A percentile compares a stretch with the other conserved stretches of the same genome.
Evolutionary conservation across 2,797 vertebrate species (phyloP).

Genomic region (Halcyon leucocephala): DNA sequence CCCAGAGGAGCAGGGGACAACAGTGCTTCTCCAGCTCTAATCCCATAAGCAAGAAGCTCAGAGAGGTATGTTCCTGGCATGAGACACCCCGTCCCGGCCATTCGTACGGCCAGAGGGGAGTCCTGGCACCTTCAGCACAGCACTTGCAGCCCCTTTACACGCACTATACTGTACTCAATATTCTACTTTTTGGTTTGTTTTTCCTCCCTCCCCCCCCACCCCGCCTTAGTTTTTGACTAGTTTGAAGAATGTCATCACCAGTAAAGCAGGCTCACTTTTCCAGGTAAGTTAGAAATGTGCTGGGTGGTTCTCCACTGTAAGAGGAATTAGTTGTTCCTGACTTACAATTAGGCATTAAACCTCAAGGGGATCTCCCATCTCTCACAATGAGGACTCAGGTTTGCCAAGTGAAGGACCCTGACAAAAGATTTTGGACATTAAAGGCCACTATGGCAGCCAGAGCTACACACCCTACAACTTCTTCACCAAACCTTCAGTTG

Average conservation of each 20-base stretch:
- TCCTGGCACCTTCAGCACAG: not conserved
- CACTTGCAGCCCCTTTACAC: not conserved
- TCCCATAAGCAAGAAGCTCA: not conserved
- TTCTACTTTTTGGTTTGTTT: no score
- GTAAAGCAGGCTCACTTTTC: not conserved
- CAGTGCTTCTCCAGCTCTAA: not conserved
- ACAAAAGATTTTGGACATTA: not conserved
- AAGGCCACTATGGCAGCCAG: not conserved
- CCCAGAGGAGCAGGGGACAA: not conserved
- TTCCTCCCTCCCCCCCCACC: no score
- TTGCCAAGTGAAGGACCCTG: not conserved
- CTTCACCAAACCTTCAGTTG: not conserved
- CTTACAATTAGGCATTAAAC: not conserved
- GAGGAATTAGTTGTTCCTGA: not conserved
- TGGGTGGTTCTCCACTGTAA: not conserved
- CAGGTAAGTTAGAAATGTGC: not conserved
- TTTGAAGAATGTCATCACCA: not conserved
- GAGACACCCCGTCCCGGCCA: not conserved
- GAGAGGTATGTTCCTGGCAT: not conserved
- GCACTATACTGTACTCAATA: no score
- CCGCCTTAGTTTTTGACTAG: not conserved
- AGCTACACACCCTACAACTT: not conserved
- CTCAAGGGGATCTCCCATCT: not conserved
- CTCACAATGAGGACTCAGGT: fast-evolving
- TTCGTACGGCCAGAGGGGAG: not conserved